These are phyloP conservation scores for Serinus canaria DNA, from an alignment of 2,113 vertebrate genomes.

Conservation along the genomic window DNA sequence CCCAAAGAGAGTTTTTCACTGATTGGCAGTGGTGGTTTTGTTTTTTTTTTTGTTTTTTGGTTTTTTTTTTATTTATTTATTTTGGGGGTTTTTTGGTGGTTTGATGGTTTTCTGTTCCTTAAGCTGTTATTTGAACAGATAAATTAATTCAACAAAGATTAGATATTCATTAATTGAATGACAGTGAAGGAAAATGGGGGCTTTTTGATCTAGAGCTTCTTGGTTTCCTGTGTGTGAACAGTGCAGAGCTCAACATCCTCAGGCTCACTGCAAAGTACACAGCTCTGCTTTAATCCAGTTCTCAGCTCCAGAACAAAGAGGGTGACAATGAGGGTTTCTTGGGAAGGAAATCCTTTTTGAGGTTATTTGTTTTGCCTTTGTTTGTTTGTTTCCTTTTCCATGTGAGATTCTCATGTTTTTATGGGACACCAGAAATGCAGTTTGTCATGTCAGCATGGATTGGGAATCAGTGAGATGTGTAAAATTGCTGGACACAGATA, in stretches of 20 bases:
- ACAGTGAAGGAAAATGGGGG: neutral
- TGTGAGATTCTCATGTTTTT: neutral
- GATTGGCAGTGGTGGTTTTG: fast-evolving
- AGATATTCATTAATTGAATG: neutral
- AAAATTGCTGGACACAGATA: neutral
- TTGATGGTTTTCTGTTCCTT: neutral
- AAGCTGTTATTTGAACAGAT: neutral
- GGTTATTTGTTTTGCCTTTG: neutral
- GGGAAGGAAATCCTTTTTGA: neutral
- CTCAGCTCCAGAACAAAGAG: neutral
- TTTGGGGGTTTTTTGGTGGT: too few relatives aligned
- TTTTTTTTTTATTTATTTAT: too few relatives aligned
- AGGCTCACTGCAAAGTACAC: neutral
- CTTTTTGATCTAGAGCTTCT: neutral
- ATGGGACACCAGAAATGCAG: neutral
- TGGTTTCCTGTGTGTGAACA: neutral
- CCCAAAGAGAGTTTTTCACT: neutral
- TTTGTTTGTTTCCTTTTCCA: neutral
- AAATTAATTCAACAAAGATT: neutral
- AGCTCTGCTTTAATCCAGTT: neutral
- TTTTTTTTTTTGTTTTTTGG: too few relatives aligned
- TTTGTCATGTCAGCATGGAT: neutral
- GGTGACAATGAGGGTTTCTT: neutral
- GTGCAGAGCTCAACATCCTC: neutral
- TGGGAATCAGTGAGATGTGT: neutral